Evolutionary conservation across 2,888 invertebrate genomes (phyloP), one percentile per base, ranked within the genome.

Genomic region (Trachelus stipa): DNA sequence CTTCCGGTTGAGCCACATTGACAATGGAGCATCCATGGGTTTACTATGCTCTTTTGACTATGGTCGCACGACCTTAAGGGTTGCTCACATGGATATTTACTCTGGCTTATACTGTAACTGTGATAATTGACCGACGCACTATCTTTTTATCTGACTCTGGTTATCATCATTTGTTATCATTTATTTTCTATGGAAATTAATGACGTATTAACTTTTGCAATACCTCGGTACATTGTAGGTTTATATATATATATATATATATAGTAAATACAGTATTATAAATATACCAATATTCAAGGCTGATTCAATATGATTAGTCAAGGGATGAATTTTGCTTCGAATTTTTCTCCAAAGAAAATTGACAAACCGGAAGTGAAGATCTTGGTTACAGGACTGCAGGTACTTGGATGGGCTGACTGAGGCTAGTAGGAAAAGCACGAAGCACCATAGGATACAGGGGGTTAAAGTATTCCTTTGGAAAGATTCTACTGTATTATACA

Each of bases 1-100:
- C 85, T 85, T 85, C 85, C 85, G 84, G 79, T 82, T 23, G 35
- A 2, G 56, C 40, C 73, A 31, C 73, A 73, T 76, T 73, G 69
- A 34, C 81, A 82, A 82, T 81, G 74, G 78, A 78, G 77, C 78
- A 76, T 76, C 76, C 74, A 34, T 56, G 56, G 79, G 71, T 81
- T 81, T 73, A 68, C 23, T 74, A 23, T 73, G 34, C 76, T 71
- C 69, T 56, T 79, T 80, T 78, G 74, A 78, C 76, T 77, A 81
- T 74, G 79, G 79, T 85, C 85, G 81, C 85, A 84, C 85, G 85
- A 86, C 85, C 84, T 85, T 78, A 84, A 87, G 82, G 85, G 86
- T 82, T 81, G 83, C 77, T 79, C 71, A 79, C 34, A 56, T 56
- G 56, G 9, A 56, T 23, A 56, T 56, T 56, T 6, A 56, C 56